Percentiles rank a stretch among this genome's conserved stretches.
Conservation (phyloP, 2,113 vertebrate species). For the Lanius ludovicianus region DNA sequence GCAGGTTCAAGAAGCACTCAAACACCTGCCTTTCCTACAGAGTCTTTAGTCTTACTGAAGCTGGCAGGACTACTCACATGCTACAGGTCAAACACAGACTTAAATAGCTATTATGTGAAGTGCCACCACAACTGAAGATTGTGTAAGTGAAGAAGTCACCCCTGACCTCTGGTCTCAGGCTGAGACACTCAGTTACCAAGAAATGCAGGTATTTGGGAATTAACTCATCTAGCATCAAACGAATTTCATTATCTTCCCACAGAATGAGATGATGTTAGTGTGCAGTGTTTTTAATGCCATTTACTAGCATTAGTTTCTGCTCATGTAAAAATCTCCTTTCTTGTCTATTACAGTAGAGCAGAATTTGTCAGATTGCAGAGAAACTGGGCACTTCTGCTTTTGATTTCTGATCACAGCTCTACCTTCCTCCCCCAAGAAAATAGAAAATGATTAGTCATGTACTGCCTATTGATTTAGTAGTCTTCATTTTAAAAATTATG, state of each 20-base stretch:
- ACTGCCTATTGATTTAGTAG: constrained; percentile 69
- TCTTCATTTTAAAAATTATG: constrained; percentile 71
- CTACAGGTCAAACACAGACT: background rate
- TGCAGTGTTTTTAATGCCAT: background rate
- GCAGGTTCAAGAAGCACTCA: background rate
- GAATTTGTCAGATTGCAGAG: constrained; percentile 28
- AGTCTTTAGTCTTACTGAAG: background rate
- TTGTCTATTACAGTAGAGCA: background rate
- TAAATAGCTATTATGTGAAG: background rate
- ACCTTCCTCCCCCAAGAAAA: constrained; percentile 52
- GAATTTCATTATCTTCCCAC: constrained; percentile 23
- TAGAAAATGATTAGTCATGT: constrained; percentile 70
- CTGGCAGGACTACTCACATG: background rate
- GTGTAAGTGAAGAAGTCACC: background rate
- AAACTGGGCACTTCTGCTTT: constrained; percentile 15
- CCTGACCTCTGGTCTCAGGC: background rate
- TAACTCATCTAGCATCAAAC: constrained; percentile 4
- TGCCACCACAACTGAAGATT: background rate
- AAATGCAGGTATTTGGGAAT: background rate
- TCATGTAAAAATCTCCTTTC: background rate
- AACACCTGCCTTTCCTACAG: background rate
- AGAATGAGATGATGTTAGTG: background rate
- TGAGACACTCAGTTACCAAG: background rate
- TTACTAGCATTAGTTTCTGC: background rate
- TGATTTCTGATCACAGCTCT: constrained; percentile 64